Conservation (phyloP, 2,888 invertebrate species). For the Trisateles emortualis region DNA sequence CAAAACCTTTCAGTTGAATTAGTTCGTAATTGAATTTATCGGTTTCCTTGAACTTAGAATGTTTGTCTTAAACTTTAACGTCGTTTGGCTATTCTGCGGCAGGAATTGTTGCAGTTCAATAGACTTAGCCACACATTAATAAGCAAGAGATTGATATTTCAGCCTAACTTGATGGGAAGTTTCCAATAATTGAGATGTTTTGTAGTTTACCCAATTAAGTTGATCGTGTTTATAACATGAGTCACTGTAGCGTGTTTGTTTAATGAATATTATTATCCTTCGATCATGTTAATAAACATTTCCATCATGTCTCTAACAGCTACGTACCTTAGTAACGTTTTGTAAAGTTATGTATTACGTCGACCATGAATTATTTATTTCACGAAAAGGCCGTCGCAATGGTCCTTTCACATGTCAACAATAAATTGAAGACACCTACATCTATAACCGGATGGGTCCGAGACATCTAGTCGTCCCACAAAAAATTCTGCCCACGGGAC, state of each 20-base stretch:
- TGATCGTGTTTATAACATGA: conserved; percentile 8
- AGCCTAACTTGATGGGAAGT: conserved; percentile 12
- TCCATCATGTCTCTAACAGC: background rate
- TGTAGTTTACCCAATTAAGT: conserved; percentile 11
- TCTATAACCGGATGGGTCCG: conserved; percentile 43
- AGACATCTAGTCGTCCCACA: conserved; percentile 49
- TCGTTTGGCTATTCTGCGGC: conserved; percentile 44
- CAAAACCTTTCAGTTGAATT: conserved; percentile 24
- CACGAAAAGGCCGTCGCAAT: conserved; percentile 31
- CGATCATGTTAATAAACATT: background rate
- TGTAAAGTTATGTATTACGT: conserved; percentile 8
- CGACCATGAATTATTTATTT: conserved; percentile 41
- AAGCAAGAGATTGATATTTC: conserved; percentile 41
- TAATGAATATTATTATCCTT: background rate
- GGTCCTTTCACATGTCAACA: conserved; percentile 44
- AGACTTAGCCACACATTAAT: conserved; percentile 55
- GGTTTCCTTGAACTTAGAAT: conserved; percentile 51
- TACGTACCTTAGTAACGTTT: background rate
- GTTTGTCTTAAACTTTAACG: conserved; percentile 51
- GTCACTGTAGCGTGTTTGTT: conserved; percentile 11
- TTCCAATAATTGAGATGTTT: conserved; percentile 21
- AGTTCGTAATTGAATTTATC: conserved; percentile 57
- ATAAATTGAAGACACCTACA: conserved; percentile 54
- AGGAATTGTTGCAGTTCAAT: conserved; percentile 52
- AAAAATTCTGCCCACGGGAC: conserved; percentile 52